phyloP scores from a whole-genome alignment of 2,888 invertebrate genomes.

The Panzeria rudis region DNA sequence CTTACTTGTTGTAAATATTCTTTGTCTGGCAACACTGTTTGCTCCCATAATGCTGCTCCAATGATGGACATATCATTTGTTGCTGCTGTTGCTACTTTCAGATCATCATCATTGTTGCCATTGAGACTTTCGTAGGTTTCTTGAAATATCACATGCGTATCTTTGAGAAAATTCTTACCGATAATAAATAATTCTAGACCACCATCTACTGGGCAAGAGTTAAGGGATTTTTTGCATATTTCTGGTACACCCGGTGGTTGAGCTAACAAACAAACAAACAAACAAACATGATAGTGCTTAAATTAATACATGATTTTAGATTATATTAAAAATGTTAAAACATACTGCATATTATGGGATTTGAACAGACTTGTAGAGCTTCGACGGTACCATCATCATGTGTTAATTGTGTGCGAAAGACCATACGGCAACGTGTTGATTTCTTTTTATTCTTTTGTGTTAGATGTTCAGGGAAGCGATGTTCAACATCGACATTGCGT shows the following conservation, averaged over 20 bases:
- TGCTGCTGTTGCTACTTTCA: conserved; percentile 66
- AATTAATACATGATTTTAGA: not conserved
- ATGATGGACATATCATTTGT: conserved; percentile 79
- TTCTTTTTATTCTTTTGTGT: conserved; percentile 95
- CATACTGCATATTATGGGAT: conserved; percentile 96
- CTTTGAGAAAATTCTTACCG: conserved; percentile 96
- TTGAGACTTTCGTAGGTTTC: conserved; percentile 79
- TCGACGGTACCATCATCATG: conserved; percentile 91
- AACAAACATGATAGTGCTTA: too few relatives aligned
- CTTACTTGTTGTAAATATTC: conserved; percentile 93
- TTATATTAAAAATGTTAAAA: not conserved
- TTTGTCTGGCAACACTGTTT: conserved; percentile 92
- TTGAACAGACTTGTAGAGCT: conserved; percentile 94
- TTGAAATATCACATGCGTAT: conserved; percentile 91
- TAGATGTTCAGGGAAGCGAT: conserved; percentile 93
- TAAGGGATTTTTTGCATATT: conserved; percentile 94
- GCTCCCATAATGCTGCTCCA: conserved; percentile 88
- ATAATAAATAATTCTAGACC: conserved; percentile 94
- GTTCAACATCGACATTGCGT: conserved; percentile 97
- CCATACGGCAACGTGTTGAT: conserved; percentile 97
- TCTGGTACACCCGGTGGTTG: conserved; percentile 97
- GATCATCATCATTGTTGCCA: conserved; percentile 72
- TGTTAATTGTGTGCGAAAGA: conserved; percentile 93
- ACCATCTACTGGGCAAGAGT: conserved; percentile 91
- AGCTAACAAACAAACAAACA: conserved; percentile 85